phyloP scores from a whole-genome alignment of 2,888 invertebrate genomes.

The Drosophila infuscata region DNA sequence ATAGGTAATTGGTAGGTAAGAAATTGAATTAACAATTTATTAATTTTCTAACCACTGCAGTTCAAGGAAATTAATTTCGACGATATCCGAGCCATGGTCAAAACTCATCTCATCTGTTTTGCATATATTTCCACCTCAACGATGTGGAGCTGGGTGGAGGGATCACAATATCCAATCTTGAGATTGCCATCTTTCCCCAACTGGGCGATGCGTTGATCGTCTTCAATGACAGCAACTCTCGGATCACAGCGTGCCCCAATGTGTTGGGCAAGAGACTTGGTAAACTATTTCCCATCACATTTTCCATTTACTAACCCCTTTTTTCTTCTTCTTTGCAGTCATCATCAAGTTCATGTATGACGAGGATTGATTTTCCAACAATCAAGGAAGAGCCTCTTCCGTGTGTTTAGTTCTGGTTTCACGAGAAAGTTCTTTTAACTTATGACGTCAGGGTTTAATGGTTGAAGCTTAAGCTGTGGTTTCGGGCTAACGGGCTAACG shows the following conservation, averaged over 20 bases:
- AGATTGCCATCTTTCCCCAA: conserved; percentile 28
- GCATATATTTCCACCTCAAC: conserved; percentile 40
- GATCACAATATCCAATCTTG: conserved; percentile 14
- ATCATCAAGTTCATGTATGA: conserved; percentile 43
- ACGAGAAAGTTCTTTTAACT: too few relatives aligned
- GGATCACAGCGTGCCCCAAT: conserved; percentile 52
- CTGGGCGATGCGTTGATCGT: conserved; percentile 48
- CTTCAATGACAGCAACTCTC: conserved; percentile 16
- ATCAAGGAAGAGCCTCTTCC: background rate
- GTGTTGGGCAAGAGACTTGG: conserved; percentile 51
- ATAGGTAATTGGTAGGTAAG: too few relatives aligned
- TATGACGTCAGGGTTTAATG: too few relatives aligned
- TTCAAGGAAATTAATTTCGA: too few relatives aligned
- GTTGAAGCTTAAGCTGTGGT: too few relatives aligned
- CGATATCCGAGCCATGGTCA: too few relatives aligned
- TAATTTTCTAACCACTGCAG: too few relatives aligned
- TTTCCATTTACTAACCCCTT: too few relatives aligned
- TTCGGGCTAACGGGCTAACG: too few relatives aligned
- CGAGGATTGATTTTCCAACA: background rate
- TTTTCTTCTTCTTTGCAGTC: conserved; percentile 50
- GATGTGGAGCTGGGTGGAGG: conserved; percentile 46
- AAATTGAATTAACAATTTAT: too few relatives aligned
- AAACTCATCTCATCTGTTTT: background rate
- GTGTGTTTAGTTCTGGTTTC: too few relatives aligned
- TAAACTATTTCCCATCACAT: conserved; percentile 3